Base-by-base conservation (phyloP, 2,888 invertebrate genomes). In the Theodoxus fluviatilis region DNA sequence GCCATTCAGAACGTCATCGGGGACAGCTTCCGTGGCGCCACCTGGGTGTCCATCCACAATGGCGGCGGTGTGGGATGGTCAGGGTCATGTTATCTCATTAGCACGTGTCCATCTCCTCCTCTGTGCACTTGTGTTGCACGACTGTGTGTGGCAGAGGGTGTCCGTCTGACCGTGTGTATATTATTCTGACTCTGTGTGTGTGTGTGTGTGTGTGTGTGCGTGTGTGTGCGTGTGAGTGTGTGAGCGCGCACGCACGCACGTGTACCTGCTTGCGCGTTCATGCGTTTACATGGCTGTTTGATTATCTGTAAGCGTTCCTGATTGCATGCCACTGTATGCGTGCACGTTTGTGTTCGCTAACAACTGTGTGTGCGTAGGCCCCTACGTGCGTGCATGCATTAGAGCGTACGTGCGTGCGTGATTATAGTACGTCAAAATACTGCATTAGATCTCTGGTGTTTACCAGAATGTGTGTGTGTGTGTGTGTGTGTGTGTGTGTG, bases 1-100 rank as follows among this genome's bases (percentile, higher is more conserved):
- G 90, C 91, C 1, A 89, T 91, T 1, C 91, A 91, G 80, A 91
- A 91, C 76, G 88, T 87, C 68, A 89, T 90, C 69, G 90, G 90
- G 1, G 89, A 90, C 81, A 87, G 90, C 7, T 89, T 90, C 78
- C 85, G 91, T 49, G 91, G 91, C 3, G 91, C 91, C 28, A 91
- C 91, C 1, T 91, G 91, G 91, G 90, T 91, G 12, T 88, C 91
- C 3, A 78, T 90, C 6, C 90, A 90, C 79, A 90, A 90, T 78
- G 90, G 90, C 1, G 90, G 90, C 2, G 90, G 90, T 6, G 89
- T 89, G 18, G 90, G 90, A 70, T 90, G 90, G 89, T 89, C 81
- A 80, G 83, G n/a, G n/a, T n/a, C n/a, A n/a, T n/a, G n/a, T n/a
- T n/a, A n/a, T n/a, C n/a, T n/a, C n/a, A n/a, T n/a, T n/a, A n/a